Conservation (phyloP, 2,797 vertebrate genomes). For the Cryptoprocta ferox region DNA sequence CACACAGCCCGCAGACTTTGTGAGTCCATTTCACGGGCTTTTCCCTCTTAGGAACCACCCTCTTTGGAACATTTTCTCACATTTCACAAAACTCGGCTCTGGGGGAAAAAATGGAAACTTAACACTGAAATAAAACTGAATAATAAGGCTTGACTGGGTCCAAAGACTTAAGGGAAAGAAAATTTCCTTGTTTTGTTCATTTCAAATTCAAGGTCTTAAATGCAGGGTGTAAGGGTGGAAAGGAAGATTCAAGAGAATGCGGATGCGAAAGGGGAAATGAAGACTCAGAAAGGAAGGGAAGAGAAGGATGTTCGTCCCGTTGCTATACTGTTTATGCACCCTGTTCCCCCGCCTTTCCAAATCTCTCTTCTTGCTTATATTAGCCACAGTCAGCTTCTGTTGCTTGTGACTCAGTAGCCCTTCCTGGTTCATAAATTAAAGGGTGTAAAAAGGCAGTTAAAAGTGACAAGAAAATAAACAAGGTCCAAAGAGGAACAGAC, state of each 20-base stretch:
- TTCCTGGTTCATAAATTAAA: background rate
- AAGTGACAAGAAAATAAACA: background rate
- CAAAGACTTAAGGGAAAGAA: slow-evolving; percentile 54
- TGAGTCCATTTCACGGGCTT: background rate
- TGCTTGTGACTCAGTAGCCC: background rate
- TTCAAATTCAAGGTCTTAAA: slow-evolving; percentile 53
- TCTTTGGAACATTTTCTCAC: slow-evolving; percentile 30
- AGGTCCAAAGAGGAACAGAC: background rate
- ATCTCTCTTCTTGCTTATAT: background rate
- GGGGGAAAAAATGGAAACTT: background rate
- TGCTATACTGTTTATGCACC: background rate
- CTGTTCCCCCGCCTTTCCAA: background rate
- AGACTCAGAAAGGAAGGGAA: background rate
- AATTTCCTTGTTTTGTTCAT: slow-evolving; percentile 43
- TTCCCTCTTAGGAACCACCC: background rate
- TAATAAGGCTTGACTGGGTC: slow-evolving; percentile 59
- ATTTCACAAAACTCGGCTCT: background rate
- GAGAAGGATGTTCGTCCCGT: background rate
- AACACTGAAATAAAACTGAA: slow-evolving; percentile 35
- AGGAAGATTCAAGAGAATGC: background rate
- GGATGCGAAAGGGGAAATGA: background rate
- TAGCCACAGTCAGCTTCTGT: background rate
- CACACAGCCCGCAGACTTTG: background rate
- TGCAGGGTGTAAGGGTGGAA: background rate
- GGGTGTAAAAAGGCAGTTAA: background rate